Base-by-base conservation (phyloP, 2,888 invertebrate genomes). In the Folsomia manolachei region DNA sequence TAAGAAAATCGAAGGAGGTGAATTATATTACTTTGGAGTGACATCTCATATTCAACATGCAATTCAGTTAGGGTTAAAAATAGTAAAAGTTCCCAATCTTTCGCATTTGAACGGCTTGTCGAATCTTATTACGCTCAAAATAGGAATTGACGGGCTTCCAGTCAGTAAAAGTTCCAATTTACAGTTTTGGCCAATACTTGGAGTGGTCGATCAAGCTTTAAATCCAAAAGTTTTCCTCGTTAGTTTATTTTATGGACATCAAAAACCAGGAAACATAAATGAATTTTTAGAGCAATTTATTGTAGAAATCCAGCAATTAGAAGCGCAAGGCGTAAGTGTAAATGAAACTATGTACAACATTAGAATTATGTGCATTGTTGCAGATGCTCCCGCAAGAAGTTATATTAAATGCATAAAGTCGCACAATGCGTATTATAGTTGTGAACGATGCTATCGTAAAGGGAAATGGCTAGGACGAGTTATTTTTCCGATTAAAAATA, bases 121-220 rank as follows among this genome's bases (percentile, higher is more conserved):
- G 7, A n/a, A 56, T 7, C n/a, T n/a, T 14, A n/a, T n/a, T n/a
- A n/a, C 7, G 19, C 7, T 56, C 7, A 56, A 4, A 56, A 7
- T 74, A 52, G 71, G 74, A 19, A 61, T 72, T 1, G 74, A 74
- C 51, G 74, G 74, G 18, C 24, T 74, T 4, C 74, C 74, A 2
- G 51, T 74, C 11, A 51, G 56, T 11, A 69, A 67, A 51, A 71
- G 71, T 52, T 69, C 67, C 11, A 69, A 64, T 18, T 11, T 27
- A 9, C 69, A 70, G 18, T 74, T 74, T 63, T 74, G 74, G 74
- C 74, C 74, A 18, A 71, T 74, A 9, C n/a, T 71, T 4, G 27
- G 53, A 1, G 26, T 1, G 1, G 18, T 74, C 18, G 60, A 71
- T 53, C 63, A 71, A 24, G 19, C 24, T 2, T 2, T 7, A 26